Evolutionary conservation across 2,113 vertebrate genomes (phyloP), one percentile per base, ranked within the genome.

Genomic region (Lampris megalopsis): DNA sequence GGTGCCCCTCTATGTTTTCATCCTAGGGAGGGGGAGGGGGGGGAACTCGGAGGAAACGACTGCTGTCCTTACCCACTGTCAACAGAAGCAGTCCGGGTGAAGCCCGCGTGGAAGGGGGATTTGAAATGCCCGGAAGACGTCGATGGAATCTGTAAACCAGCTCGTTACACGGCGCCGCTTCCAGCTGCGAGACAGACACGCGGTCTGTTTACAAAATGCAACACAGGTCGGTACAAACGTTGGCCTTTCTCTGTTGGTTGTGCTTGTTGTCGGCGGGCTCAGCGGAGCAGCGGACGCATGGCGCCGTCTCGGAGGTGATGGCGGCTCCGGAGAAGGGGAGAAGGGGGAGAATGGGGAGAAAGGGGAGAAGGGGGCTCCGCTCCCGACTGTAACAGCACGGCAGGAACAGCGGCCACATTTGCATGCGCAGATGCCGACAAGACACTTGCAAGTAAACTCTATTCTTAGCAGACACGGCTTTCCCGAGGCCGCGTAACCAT

Each of bases 401-500:
- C 38, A 47, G 11, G 68, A 80, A 73, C 68, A 71, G 78, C 50
- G 71, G 13, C 45, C 49, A 80, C 66, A 86, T 88, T 65, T 85
- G 82, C 69, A 75, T 83, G 73, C n/a, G 48, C 50, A 43, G 43
- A 64, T 80, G 81, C 62, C 6, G n/a, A 53, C 77, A 58, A 24
- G 71, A 77, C 61, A 43, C 66, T 77, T 58, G 54, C 57, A 77
- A 57, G 79, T 50, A 65, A 80, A 72, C 47, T 64, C 61, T 72
- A 80, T 81, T 83, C 79, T 75, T 82, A 66, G 78, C 79, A 80
- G 84, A 81, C 75, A 78, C 63, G 52, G 65, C 47, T 84, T 88
- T 83, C 67, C 65, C 49, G 72, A 84, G 75, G 75, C 54, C 58
- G 36, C 2, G 91, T 92, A 89, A 85, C 89, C 89, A 91, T 91